Conservation (phyloP, 2,888 invertebrate species). For the Dorcus hopei region DNA sequence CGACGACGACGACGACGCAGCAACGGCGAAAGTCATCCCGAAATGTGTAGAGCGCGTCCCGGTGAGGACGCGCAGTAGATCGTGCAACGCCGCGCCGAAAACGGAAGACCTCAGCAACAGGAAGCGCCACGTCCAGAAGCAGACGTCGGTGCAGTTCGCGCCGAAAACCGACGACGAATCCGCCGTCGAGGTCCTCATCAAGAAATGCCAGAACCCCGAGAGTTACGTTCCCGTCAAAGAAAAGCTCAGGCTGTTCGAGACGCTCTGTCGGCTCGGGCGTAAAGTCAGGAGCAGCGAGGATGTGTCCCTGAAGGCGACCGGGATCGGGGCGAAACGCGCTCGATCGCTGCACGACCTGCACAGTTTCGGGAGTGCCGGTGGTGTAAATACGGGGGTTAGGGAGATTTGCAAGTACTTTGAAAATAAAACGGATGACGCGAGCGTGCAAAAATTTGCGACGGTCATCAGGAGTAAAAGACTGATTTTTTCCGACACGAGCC, state of each 20-base stretch:
- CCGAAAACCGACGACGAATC: conserved; percentile 9
- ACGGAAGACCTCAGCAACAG: conserved; percentile 20
- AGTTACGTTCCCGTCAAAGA: conserved; percentile 70
- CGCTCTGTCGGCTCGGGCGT: conserved; percentile 61
- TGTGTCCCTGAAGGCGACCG: conserved; percentile 51
- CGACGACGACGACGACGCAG: background rate
- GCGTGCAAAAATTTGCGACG: background rate
- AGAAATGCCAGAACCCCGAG: conserved; percentile 57
- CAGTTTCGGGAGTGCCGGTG: conserved; percentile 40
- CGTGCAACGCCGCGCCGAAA: conserved; percentile 12
- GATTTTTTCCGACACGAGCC: background rate
- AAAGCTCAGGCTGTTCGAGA: conserved; percentile 68
- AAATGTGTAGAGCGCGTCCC: background rate
- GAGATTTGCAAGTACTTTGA: conserved; percentile 72
- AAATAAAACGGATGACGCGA: conserved; percentile 43
- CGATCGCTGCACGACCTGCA: conserved; percentile 65
- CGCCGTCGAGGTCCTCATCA: conserved; percentile 51
- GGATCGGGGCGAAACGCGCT: conserved; percentile 55
- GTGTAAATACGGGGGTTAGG: conserved; percentile 50
- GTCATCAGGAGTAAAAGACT: background rate
- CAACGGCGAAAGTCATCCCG: background rate
- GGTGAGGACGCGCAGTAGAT: conserved; percentile 6
- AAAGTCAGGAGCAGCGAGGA: conserved; percentile 65
- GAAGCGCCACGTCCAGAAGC: conserved; percentile 3
- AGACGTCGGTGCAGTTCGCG: background rate